Conservation (phyloP, 2,888 invertebrate genomes). For the Physocephala rufipes region DNA sequence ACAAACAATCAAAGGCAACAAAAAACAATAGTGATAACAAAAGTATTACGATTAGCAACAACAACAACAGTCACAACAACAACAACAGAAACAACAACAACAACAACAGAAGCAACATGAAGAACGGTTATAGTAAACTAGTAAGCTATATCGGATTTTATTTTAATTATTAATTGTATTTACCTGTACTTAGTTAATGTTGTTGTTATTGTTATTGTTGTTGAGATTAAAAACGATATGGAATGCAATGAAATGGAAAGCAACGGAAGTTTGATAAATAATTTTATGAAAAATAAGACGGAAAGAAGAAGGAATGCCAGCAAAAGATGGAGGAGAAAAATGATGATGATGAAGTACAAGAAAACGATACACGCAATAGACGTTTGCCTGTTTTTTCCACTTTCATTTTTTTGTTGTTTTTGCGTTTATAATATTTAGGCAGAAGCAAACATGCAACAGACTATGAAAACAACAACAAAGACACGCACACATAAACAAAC, state of each 20-base stretch:
- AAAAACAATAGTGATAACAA: no score
- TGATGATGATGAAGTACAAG: not conserved
- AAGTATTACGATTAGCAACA: no score
- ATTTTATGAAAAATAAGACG: not conserved
- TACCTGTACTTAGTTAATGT: constrained; percentile 39
- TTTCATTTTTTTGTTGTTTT: constrained; percentile 23
- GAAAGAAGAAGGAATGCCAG: constrained; percentile 1
- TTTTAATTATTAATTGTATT: constrained; percentile 3
- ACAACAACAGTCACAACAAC: no score
- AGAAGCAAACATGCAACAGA: constrained; percentile 5
- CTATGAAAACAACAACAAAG: not conserved
- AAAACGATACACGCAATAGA: no score
- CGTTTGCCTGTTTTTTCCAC: constrained; percentile 8
- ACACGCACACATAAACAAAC: not conserved
- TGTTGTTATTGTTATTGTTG: constrained; percentile 8
- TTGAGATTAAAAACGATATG: not conserved
- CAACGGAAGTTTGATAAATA: constrained; percentile 25
- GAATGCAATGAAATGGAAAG: constrained; percentile 21
- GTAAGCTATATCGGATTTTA: not conserved
- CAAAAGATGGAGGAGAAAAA: not conserved
- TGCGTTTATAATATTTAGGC: constrained; percentile 14
- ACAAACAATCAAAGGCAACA: no score
- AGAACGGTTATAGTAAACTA: not conserved
- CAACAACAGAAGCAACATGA: not conserved
- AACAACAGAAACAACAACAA: not conserved